Evolutionary conservation across 2,888 invertebrate species (phyloP).

Genomic region (Aradus depressus): DNA sequence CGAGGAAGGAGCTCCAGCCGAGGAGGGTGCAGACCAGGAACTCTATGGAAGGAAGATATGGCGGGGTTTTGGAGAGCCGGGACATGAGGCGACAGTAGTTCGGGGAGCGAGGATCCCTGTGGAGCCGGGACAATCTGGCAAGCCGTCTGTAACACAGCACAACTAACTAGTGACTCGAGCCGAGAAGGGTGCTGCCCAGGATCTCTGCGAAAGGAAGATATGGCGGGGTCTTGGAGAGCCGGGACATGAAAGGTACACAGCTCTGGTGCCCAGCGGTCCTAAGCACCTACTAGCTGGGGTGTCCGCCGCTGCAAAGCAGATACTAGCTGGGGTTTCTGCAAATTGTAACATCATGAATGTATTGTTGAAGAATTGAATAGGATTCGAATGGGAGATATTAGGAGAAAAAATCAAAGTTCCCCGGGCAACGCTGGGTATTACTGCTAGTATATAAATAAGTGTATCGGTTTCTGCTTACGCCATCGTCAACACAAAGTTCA

Average conservation of each 20-base stretch:
- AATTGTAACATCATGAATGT: too few species aligned
- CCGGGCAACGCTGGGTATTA: too few species aligned
- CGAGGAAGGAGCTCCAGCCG: slow-evolving; percentile 29
- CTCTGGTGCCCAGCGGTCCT: slow-evolving; percentile 37
- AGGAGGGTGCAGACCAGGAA: slow-evolving; percentile 40
- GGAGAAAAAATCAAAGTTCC: too few species aligned
- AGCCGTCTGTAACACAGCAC: slow-evolving; percentile 37
- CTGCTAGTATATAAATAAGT: too few species aligned
- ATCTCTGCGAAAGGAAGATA: slow-evolving; percentile 43
- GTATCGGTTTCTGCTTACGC: too few species aligned
- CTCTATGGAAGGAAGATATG: slow-evolving; percentile 42
- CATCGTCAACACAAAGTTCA: too few species aligned
- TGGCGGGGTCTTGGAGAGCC: slow-evolving; percentile 37
- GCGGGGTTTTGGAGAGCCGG: slow-evolving; percentile 36
- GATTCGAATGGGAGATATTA: too few species aligned
- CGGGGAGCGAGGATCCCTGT: slow-evolving; percentile 38
- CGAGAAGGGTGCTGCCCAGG: slow-evolving; percentile 38
- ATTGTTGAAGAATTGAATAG: too few species aligned
- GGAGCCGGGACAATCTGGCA: slow-evolving; percentile 41
- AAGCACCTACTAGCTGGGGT: too few species aligned
- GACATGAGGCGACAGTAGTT: slow-evolving; percentile 39
- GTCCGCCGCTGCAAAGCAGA: too few species aligned
- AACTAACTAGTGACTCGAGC: slow-evolving; percentile 30
- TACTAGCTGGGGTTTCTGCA: too few species aligned
- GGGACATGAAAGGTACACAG: slow-evolving; percentile 39